A percentile compares a stretch with the other conserved stretches of the same genome.
These are phyloP conservation scores for Neopipo cinnamomea DNA, from an alignment of 2,113 vertebrate genomes.

Conservation along the genomic window DNA sequence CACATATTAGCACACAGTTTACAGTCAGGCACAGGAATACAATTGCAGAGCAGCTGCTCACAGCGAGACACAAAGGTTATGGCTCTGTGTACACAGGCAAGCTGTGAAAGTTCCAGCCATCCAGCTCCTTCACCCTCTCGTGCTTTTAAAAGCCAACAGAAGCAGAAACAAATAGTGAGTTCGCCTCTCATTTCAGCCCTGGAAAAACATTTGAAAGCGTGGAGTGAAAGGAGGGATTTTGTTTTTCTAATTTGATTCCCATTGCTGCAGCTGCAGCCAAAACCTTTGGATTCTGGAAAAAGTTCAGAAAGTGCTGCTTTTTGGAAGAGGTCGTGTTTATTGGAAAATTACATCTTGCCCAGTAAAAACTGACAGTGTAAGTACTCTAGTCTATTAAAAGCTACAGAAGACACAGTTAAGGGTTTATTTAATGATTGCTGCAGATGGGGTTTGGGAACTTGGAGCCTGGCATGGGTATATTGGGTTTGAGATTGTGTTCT, in stretches of 20 bases:
- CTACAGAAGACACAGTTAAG: conserved; percentile 53
- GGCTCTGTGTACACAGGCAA: conserved; percentile 70
- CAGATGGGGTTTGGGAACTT: conserved; percentile 40
- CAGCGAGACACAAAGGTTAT: conserved; percentile 71
- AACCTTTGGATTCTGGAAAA: conserved; percentile 65
- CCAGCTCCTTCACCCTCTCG: conserved; percentile 57
- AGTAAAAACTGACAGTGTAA: conserved; percentile 64
- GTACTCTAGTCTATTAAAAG: conserved; percentile 64
- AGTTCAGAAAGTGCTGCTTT: conserved; percentile 71
- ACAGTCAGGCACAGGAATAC: conserved; percentile 63
- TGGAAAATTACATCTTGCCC: conserved; percentile 72
- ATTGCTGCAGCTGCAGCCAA: conserved; percentile 67
- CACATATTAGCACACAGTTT: conserved; percentile 61
- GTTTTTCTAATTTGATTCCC: conserved; percentile 72
- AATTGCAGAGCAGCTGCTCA: conserved; percentile 70
- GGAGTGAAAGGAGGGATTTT: conserved; percentile 64
- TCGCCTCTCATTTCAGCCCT: conserved; percentile 47
- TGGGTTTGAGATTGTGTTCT: background rate
- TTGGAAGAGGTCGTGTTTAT: conserved; percentile 63
- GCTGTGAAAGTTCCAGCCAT: conserved; percentile 71
- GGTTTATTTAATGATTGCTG: conserved; percentile 55
- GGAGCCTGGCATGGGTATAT: background rate
- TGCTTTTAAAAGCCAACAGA: conserved; percentile 72
- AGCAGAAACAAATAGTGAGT: conserved; percentile 70
- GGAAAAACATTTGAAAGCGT: conserved; percentile 69